These are phyloP conservation scores for Crematogaster levior DNA, from an alignment of 2,888 invertebrate genomes.

Conservation along the genomic window DNA sequence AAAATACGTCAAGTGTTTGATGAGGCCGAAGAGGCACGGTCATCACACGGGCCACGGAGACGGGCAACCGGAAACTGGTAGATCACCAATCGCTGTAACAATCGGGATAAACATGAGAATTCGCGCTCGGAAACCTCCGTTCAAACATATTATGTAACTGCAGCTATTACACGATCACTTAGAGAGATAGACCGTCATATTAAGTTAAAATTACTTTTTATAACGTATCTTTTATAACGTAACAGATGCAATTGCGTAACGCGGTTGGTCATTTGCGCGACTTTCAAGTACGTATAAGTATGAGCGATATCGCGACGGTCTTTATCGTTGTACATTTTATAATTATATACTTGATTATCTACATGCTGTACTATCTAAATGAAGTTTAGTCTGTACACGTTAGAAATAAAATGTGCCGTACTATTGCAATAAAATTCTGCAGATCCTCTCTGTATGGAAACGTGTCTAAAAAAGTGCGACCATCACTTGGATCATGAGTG, in stretches of 20 bases:
- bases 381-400: not conserved
- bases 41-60: slow-evolving; percentile 62
- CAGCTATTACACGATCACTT: slow-evolving; percentile 29
- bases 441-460: slow-evolving; percentile 53
- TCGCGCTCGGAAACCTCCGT: slow-evolving; percentile 15
- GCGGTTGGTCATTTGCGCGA: not conserved
- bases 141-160: slow-evolving; percentile 33
- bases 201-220: slow-evolving; percentile 43
- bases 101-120: slow-evolving; percentile 26
- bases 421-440: slow-evolving; percentile 1
- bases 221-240: slow-evolving; percentile 20
- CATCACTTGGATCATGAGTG: slow-evolving; percentile 71
- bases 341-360: not conserved
- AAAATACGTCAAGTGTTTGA: slow-evolving; percentile 81
- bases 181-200: not conserved
- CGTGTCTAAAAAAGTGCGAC: slow-evolving; percentile 59
- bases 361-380: not conserved
- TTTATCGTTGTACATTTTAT: not conserved
- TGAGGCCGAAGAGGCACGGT: slow-evolving; percentile 79
- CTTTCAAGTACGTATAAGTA: not conserved
- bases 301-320: not conserved
- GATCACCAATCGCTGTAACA: slow-evolving; percentile 13
- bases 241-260: slow-evolving; percentile 28
- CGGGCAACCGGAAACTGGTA: slow-evolving; percentile 55
- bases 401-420: not conserved